phyloP scores from a whole-genome alignment of 2,113 vertebrate genomes.

The Psittacara wagleri region DNA sequence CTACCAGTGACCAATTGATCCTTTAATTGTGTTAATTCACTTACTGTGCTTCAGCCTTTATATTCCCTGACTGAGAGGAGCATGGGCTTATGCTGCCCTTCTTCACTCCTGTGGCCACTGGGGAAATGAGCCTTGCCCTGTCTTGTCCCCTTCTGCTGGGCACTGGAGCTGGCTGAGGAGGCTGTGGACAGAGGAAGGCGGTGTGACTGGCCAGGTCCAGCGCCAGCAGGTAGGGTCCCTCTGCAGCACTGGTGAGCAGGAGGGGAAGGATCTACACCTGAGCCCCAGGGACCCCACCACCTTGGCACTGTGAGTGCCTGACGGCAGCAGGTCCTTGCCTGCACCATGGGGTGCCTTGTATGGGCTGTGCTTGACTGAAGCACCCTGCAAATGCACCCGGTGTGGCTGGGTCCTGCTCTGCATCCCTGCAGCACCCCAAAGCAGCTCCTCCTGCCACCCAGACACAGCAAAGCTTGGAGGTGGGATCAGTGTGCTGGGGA shows the following conservation, averaged over 20 bases:
- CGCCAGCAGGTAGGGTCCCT: not conserved
- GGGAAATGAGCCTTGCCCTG: not conserved
- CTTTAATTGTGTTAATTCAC: not conserved
- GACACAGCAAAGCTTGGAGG: not conserved
- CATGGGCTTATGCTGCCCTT: not conserved
- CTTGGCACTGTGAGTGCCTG: accelerated
- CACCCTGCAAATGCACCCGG: not conserved
- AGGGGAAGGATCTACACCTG: not conserved
- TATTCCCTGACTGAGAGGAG: not conserved
- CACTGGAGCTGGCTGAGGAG: not conserved
- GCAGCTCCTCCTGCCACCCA: not conserved
- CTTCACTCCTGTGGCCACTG: not conserved
- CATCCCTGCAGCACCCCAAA: not conserved
- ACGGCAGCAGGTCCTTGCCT: not conserved
- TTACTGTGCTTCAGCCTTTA: not conserved
- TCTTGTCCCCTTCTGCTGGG: not conserved
- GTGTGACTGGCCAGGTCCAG: not conserved
- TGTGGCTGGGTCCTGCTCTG: accelerated
- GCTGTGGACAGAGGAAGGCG: not conserved
- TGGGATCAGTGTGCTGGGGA: not conserved
- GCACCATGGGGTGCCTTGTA: not conserved
- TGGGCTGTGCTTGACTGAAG: not conserved
- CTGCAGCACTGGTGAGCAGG: not conserved
- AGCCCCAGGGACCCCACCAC: not conserved
- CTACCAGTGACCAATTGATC: not conserved